Evolutionary conservation across 2,113 vertebrate genomes (phyloP), one percentile per base, ranked within the genome.

Genomic region (Ptyas mucosa): DNA sequence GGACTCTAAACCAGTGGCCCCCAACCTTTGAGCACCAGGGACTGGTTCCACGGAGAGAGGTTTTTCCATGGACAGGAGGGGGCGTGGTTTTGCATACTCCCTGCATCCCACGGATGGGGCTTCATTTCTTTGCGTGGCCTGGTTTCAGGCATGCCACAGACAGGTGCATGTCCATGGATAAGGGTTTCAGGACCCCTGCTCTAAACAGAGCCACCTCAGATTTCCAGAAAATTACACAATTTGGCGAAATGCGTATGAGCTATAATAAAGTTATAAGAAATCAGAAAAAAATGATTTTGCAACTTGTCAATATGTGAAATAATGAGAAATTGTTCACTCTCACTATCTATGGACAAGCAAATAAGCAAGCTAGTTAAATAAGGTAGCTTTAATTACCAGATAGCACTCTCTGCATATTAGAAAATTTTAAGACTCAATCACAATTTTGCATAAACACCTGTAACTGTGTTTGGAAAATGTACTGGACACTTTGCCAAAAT

Each of bases 101-200:
- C 55, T 57, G 8, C 58, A 61, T 61, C 9, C 24, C 0, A 3
- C 1, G 3, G 24, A 61, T 26, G 9, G 9, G 58, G 58, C 9
- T 61, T 61, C 58, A 61, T 9, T 61, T 61, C 24, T 61, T 26
- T 61, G 24, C 3, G 1, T 1, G 0, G 58, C 58, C 23, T 61
- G 24, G 9, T 61, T 61, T 61, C 9, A 26, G 1, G 23, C 24
- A 61, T 26, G 58, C 58, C 3, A 26, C 9, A 61, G 58, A 61
- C 8, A 0, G 0, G 24, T 26, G 24, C 58, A 3, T 0, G 24
- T 61, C 8, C 24, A 61, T 3, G 3, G 24, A 61, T 24, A 0
- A 0, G 24, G 58, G 1, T 11, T 61, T 61, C 9, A 24, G 58
- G 58, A 61, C 24, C 9, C 9, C 58, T 61, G 24, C 58, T 29